These are phyloP conservation scores for Eupithecia insigniata DNA, from an alignment of 2,888 invertebrate genomes.

Conservation along the genomic window DNA sequence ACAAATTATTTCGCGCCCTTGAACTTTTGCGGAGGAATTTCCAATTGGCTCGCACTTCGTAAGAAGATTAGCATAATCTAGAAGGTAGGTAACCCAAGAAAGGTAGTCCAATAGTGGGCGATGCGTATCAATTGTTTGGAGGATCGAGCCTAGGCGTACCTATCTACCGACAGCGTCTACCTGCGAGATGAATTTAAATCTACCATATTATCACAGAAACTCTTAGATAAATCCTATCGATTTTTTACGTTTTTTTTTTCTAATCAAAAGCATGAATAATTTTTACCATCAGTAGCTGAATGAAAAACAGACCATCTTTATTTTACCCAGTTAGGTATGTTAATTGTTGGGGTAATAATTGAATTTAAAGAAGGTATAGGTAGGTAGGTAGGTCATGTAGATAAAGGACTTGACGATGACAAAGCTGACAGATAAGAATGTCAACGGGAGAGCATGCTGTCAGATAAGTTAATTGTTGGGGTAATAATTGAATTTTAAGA, in stretches of 20 bases:
- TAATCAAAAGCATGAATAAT: background rate
- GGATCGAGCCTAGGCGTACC: background rate
- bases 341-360: too few species aligned
- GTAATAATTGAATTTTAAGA: too few species aligned
- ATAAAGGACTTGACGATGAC: too few species aligned
- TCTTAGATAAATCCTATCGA: background rate
- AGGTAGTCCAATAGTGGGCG: background rate
- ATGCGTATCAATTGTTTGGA: slow-evolving; percentile 3
- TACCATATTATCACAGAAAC: background rate
- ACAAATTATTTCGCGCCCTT: slow-evolving; percentile 29
- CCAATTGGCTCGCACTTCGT: slow-evolving; percentile 17
- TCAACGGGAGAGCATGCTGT: too few species aligned
- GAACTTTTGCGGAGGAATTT: slow-evolving; percentile 37
- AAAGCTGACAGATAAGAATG: too few species aligned
- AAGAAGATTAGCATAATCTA: slow-evolving; percentile 17
- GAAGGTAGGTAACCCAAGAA: slow-evolving; percentile 19
- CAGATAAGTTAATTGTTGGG: too few species aligned
- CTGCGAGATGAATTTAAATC: background rate
- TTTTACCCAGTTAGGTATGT: too few species aligned
- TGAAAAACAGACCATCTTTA: background rate
- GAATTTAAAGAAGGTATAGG: too few species aligned
- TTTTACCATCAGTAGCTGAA: background rate
- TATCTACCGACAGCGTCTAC: background rate
- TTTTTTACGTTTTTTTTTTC: background rate
- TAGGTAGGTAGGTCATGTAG: too few species aligned